A percentile compares a stretch with the other conserved stretches of the same genome.
Evolutionary conservation across 2,888 invertebrate genomes (phyloP).

Genomic region (Podotricha telesiphe): DNA sequence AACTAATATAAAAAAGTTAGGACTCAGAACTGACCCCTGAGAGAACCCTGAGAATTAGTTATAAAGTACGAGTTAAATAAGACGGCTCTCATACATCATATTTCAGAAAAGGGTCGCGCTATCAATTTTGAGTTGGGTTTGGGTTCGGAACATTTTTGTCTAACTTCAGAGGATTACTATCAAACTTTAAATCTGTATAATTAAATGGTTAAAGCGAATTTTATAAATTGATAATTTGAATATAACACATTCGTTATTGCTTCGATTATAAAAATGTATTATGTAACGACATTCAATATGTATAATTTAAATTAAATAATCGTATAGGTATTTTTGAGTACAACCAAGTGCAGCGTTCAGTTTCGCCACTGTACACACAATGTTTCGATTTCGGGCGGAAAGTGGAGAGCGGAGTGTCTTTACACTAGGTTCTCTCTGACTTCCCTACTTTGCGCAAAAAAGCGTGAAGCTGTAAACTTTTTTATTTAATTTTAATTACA

Average conservation of each 20-base stretch:
- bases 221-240: constrained; percentile 10
- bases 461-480: no score
- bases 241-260: background rate
- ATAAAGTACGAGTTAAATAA: constrained; percentile 13
- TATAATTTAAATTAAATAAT: no score
- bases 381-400: no score
- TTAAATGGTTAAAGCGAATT: constrained; percentile 30
- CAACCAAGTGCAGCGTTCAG: no score
- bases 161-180: constrained; percentile 34
- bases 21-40: constrained; percentile 16
- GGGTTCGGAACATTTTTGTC: constrained; percentile 34
- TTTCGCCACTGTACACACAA: no score
- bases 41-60: constrained; percentile 16
- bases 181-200: constrained; percentile 38
- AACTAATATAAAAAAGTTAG: constrained; percentile 26
- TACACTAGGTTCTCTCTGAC: no score
- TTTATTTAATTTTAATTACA: no score
- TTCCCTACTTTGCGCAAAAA: no score
- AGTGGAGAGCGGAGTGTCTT: no score
- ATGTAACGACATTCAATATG: no score
- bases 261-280: no score
- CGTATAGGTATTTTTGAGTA: no score
- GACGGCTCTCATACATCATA: constrained; percentile 32
- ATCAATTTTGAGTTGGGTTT: constrained; percentile 38
- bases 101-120: constrained; percentile 33